Evolutionary conservation across 2,888 invertebrate genomes (phyloP).

Genomic region (Dinocampus coccinellae): DNA sequence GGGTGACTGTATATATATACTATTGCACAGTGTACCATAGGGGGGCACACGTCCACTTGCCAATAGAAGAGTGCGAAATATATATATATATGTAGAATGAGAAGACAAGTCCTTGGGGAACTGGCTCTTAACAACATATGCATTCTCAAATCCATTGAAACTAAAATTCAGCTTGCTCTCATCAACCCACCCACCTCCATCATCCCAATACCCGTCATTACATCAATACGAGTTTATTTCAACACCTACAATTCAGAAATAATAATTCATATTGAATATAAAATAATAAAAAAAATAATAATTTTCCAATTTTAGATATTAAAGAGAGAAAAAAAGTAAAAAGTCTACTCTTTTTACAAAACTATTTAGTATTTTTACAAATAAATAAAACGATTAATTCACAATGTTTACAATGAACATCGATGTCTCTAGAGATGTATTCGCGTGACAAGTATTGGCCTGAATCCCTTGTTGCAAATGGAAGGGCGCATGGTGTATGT

Average conservation of each 20-base stretch:
- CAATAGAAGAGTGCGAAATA: slow-evolving; percentile 43
- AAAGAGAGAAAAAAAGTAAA: background rate
- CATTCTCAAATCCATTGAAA: slow-evolving; percentile 53
- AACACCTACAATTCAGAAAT: slow-evolving; percentile 55
- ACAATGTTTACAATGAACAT: slow-evolving; percentile 29
- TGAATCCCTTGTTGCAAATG: slow-evolving; percentile 9
- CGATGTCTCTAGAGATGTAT: slow-evolving; percentile 28
- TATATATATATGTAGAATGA: background rate
- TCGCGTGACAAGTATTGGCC: slow-evolving; percentile 29
- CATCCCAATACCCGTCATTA: slow-evolving; percentile 16
- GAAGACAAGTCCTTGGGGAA: slow-evolving; percentile 57
- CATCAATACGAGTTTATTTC: slow-evolving; percentile 54
- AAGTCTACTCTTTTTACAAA: background rate
- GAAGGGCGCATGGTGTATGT: slow-evolving; percentile 40
- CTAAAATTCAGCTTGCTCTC: slow-evolving; percentile 61
- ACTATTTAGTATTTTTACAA: background rate
- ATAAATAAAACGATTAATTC: background rate
- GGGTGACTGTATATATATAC: slow-evolving; percentile 48
- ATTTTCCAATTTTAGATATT: background rate
- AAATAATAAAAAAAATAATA: background rate
- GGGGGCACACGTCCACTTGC: slow-evolving; percentile 64
- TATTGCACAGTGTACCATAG: slow-evolving; percentile 49
- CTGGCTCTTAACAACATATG: slow-evolving; percentile 65
- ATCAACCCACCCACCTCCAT: slow-evolving; percentile 52
- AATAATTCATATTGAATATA: background rate